Evolutionary conservation across 1,140 invertebrate genomes (phyloP), one percentile per base, ranked within the genome.

Genomic region (Drosophila asahinai): DNA sequence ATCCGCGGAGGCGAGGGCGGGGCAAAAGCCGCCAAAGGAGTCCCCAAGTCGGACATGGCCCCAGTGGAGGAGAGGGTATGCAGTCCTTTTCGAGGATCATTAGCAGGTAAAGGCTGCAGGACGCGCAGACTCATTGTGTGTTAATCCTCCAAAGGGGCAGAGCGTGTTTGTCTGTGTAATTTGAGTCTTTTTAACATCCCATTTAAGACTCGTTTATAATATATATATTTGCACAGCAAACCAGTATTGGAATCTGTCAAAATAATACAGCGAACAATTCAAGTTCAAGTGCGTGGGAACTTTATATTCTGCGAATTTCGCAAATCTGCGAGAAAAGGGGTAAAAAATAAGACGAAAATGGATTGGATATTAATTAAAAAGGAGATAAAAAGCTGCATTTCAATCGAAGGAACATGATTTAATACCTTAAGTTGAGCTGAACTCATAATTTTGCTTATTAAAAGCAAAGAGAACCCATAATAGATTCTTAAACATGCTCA

Each of bases 201-300:
- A 80, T 54, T 66, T 33, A 40, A 42, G 66, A 38, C 36, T 38
- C 36, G 36, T 38, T 14, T 38, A 38, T 14, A 38, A 38, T 38
- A 60, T 45, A 51, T 63, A 58, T 79, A 30, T 58, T 38, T 62
- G 22, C 5, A 30, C 38, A 33, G 22, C 9, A 36, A 11, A 48
- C 15, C 19, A 27, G 52, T 76, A 80, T 80, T 74, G 27, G 30
- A 79, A 76, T 77, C 78, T 83, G 81, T 83, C 81, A 82, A 86
- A 86, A 86, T 80, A 80, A 55, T 45, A 55, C 65, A 63, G 51
- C 68, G 38, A 49, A 73, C 66, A 84, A 84, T 87, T 86, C 83
- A 86, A 84, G 81, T 87, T 87, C 84, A 87, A 87, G 84, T 87
- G 84, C 84, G 84, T 87, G 84, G 84, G 84, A 87, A 87, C 71